These are phyloP conservation scores for Mayetiola destructor DNA, from an alignment of 2,888 invertebrate species.

Conservation along the genomic window DNA sequence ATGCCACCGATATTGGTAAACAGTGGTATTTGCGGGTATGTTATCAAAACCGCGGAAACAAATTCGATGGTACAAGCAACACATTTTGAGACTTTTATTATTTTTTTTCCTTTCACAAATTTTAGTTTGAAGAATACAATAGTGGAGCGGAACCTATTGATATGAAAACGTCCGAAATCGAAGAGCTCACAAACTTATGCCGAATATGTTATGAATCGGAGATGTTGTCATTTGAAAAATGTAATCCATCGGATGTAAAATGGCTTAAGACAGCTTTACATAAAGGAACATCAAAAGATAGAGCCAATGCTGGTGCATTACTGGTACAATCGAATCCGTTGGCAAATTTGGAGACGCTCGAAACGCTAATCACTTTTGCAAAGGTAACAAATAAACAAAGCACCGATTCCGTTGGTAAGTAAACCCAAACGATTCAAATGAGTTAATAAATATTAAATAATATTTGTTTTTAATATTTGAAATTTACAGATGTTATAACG, in stretches of 20 bases:
- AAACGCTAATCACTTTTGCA: conserved; percentile 29
- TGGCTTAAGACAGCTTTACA: conserved; percentile 35
- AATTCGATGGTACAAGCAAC: not conserved
- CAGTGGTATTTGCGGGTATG: not conserved
- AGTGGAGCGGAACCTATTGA: conserved; percentile 28
- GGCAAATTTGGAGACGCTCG: conserved; percentile 29
- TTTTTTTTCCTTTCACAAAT: not conserved
- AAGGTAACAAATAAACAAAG: conserved; percentile 33
- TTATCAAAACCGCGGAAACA: not conserved
- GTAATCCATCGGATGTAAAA: conserved; percentile 33
- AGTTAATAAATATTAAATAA: no score
- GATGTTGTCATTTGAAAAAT: conserved; percentile 25
- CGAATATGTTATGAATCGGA: conserved; percentile 29
- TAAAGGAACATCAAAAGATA: conserved; percentile 35
- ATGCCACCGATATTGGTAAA: not conserved
- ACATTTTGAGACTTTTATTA: not conserved
- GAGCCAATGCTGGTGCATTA: conserved; percentile 33
- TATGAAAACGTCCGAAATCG: conserved; percentile 32
- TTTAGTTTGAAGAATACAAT: conserved; percentile 28
- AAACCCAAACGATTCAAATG: no score
- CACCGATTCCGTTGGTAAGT: conserved; percentile 26
- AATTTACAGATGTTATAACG: conserved; percentile 23
- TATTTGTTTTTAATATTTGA: not conserved
- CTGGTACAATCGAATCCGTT: conserved; percentile 34
- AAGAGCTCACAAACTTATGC: conserved; percentile 29